Percentiles rank a stretch among this genome's conserved stretches.
These are phyloP conservation scores for Coreoperca whiteheadi DNA, from an alignment of 2,113 vertebrate species.

Conservation along the genomic window DNA sequence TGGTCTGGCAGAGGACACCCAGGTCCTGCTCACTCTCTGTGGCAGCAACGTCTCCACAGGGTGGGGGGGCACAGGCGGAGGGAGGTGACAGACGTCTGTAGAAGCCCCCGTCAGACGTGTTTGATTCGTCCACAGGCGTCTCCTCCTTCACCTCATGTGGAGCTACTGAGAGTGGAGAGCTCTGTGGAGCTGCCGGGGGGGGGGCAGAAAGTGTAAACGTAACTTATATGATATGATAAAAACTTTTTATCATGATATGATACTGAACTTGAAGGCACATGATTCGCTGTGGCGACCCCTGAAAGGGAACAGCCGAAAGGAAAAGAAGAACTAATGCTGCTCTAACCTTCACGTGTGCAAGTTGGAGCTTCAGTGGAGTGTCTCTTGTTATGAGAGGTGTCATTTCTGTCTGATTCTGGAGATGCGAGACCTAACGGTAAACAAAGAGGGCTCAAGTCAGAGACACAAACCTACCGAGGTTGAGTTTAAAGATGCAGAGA, in stretches of 20 bases:
- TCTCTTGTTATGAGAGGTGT: constrained; percentile 5
- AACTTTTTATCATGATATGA: too few species aligned
- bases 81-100: not conserved
- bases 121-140: constrained; percentile 47
- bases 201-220: not conserved
- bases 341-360: constrained; percentile 56
- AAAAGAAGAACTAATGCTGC: not conserved
- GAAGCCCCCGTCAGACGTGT: constrained; percentile 44
- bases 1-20: constrained; percentile 80
- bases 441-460: not conserved
- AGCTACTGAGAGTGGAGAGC: not conserved
- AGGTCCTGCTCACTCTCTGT: constrained; percentile 77
- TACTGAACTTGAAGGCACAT: too few species aligned
- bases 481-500: not conserved
- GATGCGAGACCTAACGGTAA: constrained; percentile 28
- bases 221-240: too few species aligned
- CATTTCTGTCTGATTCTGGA: constrained; percentile 45
- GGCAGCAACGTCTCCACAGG: constrained; percentile 36
- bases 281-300: too few species aligned
- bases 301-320: too few species aligned
- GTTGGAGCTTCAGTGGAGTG: constrained; percentile 27
- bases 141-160: constrained; percentile 63
- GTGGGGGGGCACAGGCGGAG: constrained; percentile 27
- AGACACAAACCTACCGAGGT: not conserved
- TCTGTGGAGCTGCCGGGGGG: constrained; percentile 19